Base-by-base conservation (phyloP, 1,140 invertebrate species). In the Druon quercuslanigerum region DNA sequence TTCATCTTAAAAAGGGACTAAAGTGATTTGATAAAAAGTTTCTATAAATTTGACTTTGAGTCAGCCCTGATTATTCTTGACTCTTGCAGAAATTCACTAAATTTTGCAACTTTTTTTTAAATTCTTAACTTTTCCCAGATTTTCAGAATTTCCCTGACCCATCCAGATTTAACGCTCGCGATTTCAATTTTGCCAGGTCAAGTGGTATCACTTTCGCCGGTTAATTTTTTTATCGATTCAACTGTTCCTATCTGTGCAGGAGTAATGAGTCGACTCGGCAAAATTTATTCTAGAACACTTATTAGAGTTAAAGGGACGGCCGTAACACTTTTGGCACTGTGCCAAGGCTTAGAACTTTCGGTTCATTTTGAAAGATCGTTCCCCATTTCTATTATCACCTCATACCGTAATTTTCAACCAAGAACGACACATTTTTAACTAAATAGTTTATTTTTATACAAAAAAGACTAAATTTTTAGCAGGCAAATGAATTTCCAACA, bases 301-400 rank as follows among this genome's bases (percentile, higher is more conserved):
- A 66, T 66, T 40, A 66, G 60, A 66, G 25, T 66, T 66, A 40
- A 40, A 9, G 25, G 46, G 60, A 46, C 33, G 13, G 33, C 13
- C 60, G 60, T 66, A 66, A 66, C 60, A 66, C 60, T 40, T 66
- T 33, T 66, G 60, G 25, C 60, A 66, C 0, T 40, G 33, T 66
- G 33, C 60, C 60, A 66, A 66, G 60, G 60, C 60, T 66, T 66
- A 66, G 25, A 66, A 66, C 60, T 66, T 66, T 66, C 25, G 33
- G 60, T 33, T 66, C 60, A 66, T 66, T 66, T 66, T 66, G n/a
- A 40, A 25, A 16, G 40, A 66, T 66, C 14, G 33, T 66, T 66
- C 60, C 46, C 60, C 60, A 66, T 66, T 66, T 66, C 60, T 66
- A 14, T 66, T 66, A 12, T 66, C 60, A 66, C 60, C 60, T 66